Evolutionary conservation across 2,888 invertebrate species (phyloP).

Genomic region (Ochropacha duplaris): DNA sequence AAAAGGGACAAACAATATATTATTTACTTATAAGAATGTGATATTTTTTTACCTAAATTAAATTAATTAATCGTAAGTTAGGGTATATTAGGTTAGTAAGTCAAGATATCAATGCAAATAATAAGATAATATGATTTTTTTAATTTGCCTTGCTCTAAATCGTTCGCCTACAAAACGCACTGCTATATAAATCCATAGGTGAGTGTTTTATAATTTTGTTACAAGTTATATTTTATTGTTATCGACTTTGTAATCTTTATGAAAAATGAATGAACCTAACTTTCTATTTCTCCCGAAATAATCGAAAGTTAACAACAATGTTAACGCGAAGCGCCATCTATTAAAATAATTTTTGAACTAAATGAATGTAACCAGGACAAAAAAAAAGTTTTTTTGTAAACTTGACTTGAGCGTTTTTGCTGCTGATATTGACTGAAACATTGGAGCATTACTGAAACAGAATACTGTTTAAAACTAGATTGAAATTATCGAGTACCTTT

Average conservation of each 20-base stretch:
- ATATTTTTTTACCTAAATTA: constrained; percentile 48
- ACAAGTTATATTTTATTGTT: too few species aligned
- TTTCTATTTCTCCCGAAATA: not conserved
- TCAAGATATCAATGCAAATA: constrained; percentile 71
- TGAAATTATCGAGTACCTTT: too few species aligned
- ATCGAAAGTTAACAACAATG: not conserved
- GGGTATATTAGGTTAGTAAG: constrained; percentile 47
- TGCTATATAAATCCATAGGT: not conserved
- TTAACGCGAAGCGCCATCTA: not conserved
- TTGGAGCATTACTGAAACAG: too few species aligned
- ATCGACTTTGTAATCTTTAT: too few species aligned
- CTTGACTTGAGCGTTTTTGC: too few species aligned
- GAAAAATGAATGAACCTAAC: too few species aligned
- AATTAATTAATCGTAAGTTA: constrained; percentile 45
- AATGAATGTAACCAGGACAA: not conserved
- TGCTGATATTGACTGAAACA: too few species aligned
- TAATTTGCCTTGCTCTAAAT: not conserved
- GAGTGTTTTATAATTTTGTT: not conserved
- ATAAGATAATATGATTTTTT: not conserved
- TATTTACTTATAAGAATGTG: constrained; percentile 58
- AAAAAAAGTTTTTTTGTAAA: too few species aligned
- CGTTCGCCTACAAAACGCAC: not conserved
- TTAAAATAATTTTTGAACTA: not conserved
- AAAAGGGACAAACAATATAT: constrained; percentile 23
- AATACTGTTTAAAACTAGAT: too few species aligned